Percentiles rank a stretch among this genome's conserved stretches.
These are phyloP conservation scores for Eustalomyia histrio DNA, from an alignment of 2,888 invertebrate species.

Conservation along the genomic window DNA sequence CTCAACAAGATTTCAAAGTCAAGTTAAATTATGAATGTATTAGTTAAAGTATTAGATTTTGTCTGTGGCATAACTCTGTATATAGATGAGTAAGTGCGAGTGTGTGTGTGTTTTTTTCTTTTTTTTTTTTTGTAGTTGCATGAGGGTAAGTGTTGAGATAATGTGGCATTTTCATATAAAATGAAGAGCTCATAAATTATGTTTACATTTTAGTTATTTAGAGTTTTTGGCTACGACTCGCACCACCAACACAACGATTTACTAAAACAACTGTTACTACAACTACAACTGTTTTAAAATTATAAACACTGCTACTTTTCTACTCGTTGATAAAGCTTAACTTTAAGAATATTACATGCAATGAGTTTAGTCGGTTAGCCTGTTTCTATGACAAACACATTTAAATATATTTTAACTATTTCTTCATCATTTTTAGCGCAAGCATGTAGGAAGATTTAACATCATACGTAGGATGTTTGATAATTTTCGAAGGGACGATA, in stretches of 20 bases:
- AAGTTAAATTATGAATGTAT: background rate
- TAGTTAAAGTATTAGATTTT: constrained; percentile 8
- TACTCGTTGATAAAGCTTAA: background rate
- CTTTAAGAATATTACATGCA: background rate
- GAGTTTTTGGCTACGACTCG: constrained; percentile 25
- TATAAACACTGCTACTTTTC: background rate
- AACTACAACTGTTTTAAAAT: background rate
- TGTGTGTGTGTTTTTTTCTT: too few species aligned
- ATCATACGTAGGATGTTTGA: too few species aligned
- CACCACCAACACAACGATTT: constrained; percentile 13
- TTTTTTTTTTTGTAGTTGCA: background rate
- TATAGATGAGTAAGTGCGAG: too few species aligned
- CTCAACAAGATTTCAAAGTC: constrained; percentile 32
- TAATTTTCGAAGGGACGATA: too few species aligned
- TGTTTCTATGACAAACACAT: background rate
- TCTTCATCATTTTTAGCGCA: background rate
- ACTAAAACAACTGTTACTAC: constrained; percentile 2
- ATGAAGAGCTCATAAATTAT: constrained; percentile 73
- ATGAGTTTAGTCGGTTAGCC: background rate
- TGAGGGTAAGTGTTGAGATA: constrained; percentile 39
- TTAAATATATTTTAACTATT: background rate
- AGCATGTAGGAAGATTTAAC: too few species aligned
- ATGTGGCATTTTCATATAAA: constrained; percentile 68
- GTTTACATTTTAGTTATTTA: constrained; percentile 70
- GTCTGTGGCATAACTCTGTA: background rate